Conservation (phyloP, 2,113 vertebrate species). For the Crotalus helleri region DNA sequence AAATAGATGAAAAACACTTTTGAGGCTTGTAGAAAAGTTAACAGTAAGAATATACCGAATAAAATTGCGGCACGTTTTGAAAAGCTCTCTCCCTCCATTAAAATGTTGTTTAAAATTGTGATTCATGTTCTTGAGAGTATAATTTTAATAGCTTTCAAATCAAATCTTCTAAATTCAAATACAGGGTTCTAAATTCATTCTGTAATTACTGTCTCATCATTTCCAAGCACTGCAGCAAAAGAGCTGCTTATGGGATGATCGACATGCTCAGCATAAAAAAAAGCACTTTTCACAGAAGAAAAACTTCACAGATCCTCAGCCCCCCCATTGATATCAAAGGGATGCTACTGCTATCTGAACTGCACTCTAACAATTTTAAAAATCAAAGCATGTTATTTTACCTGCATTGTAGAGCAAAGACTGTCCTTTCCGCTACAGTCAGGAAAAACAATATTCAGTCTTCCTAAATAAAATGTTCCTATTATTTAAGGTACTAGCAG, state of each 20-base stretch:
- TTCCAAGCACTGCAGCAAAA: background rate
- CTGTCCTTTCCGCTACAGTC: background rate
- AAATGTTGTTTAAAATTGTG: conserved; percentile 5
- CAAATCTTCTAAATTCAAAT: conserved; percentile 8
- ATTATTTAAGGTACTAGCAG: fast-evolving
- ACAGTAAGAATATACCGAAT: background rate
- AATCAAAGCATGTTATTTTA: background rate
- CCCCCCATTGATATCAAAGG: background rate
- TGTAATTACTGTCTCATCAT: conserved; percentile 3
- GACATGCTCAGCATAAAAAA: background rate
- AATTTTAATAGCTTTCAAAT: conserved; percentile 22
- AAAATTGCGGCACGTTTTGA: background rate
- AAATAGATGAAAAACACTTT: background rate
- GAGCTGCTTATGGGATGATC: background rate
- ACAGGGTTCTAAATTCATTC: background rate
- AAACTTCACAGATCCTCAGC: background rate
- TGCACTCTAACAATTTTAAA: background rate
- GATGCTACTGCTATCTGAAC: background rate
- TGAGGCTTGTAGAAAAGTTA: background rate
- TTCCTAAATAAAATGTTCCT: background rate
- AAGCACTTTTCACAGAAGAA: background rate
- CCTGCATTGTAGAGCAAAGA: background rate
- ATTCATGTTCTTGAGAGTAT: background rate
- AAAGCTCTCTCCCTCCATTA: conserved; percentile 8
- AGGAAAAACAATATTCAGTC: background rate